A percentile compares a stretch with the other conserved stretches of the same genome.
Evolutionary conservation across 2,113 vertebrate species (phyloP).

Genomic region (Neotragus pygmaeus): DNA sequence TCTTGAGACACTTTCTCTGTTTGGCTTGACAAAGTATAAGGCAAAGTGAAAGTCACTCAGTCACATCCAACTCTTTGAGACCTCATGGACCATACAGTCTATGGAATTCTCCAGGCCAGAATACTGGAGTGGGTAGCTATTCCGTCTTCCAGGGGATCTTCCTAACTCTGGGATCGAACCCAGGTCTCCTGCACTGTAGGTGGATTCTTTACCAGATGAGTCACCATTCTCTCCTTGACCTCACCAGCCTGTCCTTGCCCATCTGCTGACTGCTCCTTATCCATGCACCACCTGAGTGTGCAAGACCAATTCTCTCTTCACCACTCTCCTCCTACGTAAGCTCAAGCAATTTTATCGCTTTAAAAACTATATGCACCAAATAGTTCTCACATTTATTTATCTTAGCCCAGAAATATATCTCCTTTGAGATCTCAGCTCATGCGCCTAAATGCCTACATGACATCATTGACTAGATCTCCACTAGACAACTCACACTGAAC

Average conservation of each 20-base stretch:
- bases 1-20: not conserved
- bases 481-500: not conserved
- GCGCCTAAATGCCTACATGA: not conserved
- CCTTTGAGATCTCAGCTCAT: not conserved
- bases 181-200: not conserved
- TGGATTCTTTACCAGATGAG: not conserved
- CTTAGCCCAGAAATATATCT: not conserved
- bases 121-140: not conserved
- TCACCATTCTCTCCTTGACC: not conserved
- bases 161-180: not conserved
- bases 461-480: not conserved
- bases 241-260: not conserved
- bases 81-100: not conserved
- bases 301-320: not conserved
- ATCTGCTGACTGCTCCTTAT: not conserved
- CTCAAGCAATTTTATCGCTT: not conserved
- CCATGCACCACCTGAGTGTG: not conserved
- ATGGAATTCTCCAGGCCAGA: not conserved
- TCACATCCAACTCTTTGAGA: rapidly evolving
- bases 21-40: not conserved
- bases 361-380: not conserved
- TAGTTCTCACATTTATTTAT: not conserved
- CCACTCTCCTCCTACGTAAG: not conserved
- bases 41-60: not conserved
- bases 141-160: not conserved